Evolutionary conservation across 2,888 invertebrate species (phyloP).

Genomic region (Fabriciana adippe): DNA sequence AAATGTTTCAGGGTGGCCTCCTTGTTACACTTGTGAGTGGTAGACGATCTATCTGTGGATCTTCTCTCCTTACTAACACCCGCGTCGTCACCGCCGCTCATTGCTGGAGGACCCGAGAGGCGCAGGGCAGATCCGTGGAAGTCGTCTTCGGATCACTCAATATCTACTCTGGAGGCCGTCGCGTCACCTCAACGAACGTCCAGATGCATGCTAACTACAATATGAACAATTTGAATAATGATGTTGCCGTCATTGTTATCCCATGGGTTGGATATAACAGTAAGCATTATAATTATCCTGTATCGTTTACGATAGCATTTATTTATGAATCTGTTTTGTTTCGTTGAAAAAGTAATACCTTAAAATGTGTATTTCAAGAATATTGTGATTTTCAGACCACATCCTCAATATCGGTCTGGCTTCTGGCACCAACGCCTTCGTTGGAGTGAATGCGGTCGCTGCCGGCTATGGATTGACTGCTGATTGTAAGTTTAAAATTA

Average conservation of each 20-base stretch:
- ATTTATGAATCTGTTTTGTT: neutral
- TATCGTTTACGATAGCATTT: neutral
- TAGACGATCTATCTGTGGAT: no score
- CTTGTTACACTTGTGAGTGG: no score
- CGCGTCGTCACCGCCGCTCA: conserved; percentile 1
- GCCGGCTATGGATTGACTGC: conserved; percentile 50
- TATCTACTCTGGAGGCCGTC: conserved; percentile 45
- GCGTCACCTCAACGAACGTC: conserved; percentile 44
- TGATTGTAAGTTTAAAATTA: conserved; percentile 41
- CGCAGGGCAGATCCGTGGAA: neutral
- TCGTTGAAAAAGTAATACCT: neutral
- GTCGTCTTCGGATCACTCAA: no score
- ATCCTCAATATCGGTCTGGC: conserved; percentile 41
- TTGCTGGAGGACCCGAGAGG: no score
- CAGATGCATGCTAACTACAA: conserved; percentile 46
- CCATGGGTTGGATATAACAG: conserved; percentile 39
- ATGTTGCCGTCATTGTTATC: conserved; percentile 47
- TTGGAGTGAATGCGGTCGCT: conserved; percentile 41
- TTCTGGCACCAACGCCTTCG: conserved; percentile 40
- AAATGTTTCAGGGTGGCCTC: no score
- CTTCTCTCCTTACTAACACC: no score
- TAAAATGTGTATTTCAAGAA: neutral
- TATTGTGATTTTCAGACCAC: conserved; percentile 10
- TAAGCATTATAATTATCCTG: conserved; percentile 31
- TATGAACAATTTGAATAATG: conserved; percentile 43